These are phyloP conservation scores for Agrochola litura DNA, from an alignment of 2,888 invertebrate genomes.

Conservation along the genomic window DNA sequence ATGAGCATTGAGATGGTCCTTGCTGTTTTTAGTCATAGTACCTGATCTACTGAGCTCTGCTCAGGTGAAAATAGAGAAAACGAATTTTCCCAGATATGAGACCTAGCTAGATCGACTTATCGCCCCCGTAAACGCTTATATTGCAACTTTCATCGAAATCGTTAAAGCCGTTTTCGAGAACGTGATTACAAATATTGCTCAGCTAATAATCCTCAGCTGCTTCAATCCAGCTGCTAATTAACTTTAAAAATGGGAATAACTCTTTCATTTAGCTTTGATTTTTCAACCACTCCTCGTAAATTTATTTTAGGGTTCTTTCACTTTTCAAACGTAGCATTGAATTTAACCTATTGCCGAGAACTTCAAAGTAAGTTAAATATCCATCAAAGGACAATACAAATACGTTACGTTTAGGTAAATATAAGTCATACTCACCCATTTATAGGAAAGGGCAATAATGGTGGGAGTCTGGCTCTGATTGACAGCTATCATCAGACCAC, in stretches of 20 bases:
- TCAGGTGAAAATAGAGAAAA: too few relatives aligned
- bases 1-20: not conserved
- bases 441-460: constrained; percentile 78
- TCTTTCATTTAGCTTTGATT: not conserved
- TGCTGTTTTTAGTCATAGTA: too few relatives aligned
- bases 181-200: too few relatives aligned
- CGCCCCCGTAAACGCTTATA: too few relatives aligned
- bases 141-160: too few relatives aligned
- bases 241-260: not conserved
- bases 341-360: not conserved
- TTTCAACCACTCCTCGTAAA: not conserved
- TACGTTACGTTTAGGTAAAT: not conserved
- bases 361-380: not conserved
- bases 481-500: constrained; percentile 75
- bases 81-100: too few relatives aligned
- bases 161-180: too few relatives aligned
- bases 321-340: not conserved
- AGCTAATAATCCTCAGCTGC: too few relatives aligned
- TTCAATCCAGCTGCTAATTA: not conserved
- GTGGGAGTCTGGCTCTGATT: constrained; percentile 73
- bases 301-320: not conserved
- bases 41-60: too few relatives aligned
- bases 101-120: too few relatives aligned
- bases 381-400: not conserved
- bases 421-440: constrained; percentile 76